A percentile compares a stretch with the other conserved stretches of the same genome.
Evolutionary conservation across 2,113 vertebrate species (phyloP).

Genomic region (Salvelinus sp.): DNA sequence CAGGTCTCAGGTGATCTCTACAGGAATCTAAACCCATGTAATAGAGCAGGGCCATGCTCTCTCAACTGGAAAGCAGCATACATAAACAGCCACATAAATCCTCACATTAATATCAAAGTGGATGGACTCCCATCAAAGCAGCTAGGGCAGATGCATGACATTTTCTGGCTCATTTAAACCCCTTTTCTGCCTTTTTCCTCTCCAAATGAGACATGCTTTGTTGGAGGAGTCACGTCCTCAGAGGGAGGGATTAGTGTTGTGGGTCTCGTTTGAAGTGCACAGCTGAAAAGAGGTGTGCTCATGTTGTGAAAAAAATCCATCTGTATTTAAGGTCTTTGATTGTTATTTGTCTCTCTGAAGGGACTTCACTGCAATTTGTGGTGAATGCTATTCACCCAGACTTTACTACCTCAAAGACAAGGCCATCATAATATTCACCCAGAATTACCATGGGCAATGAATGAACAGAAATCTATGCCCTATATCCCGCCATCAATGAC

Average conservation of each 20-base stretch:
- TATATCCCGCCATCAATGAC: slow-evolving; percentile 24
- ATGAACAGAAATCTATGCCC: slow-evolving; percentile 31
- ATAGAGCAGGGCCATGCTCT: slow-evolving; percentile 59
- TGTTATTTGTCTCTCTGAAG: slow-evolving; percentile 34
- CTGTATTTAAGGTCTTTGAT: slow-evolving; percentile 34
- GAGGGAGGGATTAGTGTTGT: slow-evolving; percentile 41
- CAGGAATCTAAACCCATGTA: slow-evolving; percentile 64
- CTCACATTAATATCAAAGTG: slow-evolving; percentile 65
- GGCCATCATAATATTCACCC: neutral
- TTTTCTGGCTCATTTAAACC: slow-evolving; percentile 75
- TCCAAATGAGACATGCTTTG: slow-evolving; percentile 72
- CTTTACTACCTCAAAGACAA: neutral
- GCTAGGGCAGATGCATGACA: slow-evolving; percentile 70
- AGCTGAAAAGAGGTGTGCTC: slow-evolving; percentile 46
- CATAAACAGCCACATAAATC: slow-evolving; percentile 67
- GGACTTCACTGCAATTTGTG: slow-evolving; percentile 36
- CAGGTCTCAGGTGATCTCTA: slow-evolving; percentile 61
- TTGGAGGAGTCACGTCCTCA: slow-evolving; percentile 52
- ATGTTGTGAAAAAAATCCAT: slow-evolving; percentile 41
- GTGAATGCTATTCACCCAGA: slow-evolving; percentile 20
- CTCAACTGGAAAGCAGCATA: slow-evolving; percentile 57
- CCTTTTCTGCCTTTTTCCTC: slow-evolving; percentile 26
- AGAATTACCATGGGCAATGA: slow-evolving; percentile 22
- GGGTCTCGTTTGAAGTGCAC: slow-evolving; percentile 41
- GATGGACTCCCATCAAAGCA: slow-evolving; percentile 67